Base-by-base conservation (phyloP, 2,797 vertebrate genomes). In the Merluccius polli region DNA sequence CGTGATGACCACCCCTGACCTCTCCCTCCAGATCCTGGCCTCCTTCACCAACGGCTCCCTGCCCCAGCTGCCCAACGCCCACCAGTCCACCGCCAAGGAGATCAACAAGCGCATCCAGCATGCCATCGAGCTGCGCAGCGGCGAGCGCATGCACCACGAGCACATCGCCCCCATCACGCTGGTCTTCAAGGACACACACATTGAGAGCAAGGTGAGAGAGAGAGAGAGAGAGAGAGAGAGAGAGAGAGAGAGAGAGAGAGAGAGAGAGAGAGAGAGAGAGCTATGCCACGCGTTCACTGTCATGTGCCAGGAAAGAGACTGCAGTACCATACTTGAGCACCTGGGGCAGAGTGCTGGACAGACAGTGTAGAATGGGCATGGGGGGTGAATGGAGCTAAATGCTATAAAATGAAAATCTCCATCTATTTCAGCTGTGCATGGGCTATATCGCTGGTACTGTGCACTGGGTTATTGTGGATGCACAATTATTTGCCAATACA, bases 101-200 rank as follows among this genome's bases (percentile, higher is more conserved):
- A 93, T 95, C 36, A 94, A 94, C 85, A 91, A 90, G 79, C 90
- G 92, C 33, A 94, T 95, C 48, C 88, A 91, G 76, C 92, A 92
- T 1, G 93, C 94, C 13, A 93, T 94, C 0, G 85, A 92, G 79
- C 88, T 94, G 48, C 92, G 91, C 63, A 93, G 94, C 91, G 93
- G 92, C 11, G 92, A 95, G 31, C 89, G 84, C 0, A 92, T 94
- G 93, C 92, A 90, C 71, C 87, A 81, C 80, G 89, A 93, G 78
- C 93, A 94, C 89, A 93, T 94, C 78, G 91, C 86, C 1, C 87
- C 89, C 0, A 73, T 92, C 71, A 90, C 92, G 0, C 81, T 94
- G 78, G 90, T 90, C 31, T 94, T 94, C 90, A 94, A 94, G 83
- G 93, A 94, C 78, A 24, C 79, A 15, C 86, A 93, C 86, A 92